Evolutionary conservation across 2,888 invertebrate species (phyloP), one percentile per base, ranked within the genome.

Genomic region (Diarsia mendica): DNA sequence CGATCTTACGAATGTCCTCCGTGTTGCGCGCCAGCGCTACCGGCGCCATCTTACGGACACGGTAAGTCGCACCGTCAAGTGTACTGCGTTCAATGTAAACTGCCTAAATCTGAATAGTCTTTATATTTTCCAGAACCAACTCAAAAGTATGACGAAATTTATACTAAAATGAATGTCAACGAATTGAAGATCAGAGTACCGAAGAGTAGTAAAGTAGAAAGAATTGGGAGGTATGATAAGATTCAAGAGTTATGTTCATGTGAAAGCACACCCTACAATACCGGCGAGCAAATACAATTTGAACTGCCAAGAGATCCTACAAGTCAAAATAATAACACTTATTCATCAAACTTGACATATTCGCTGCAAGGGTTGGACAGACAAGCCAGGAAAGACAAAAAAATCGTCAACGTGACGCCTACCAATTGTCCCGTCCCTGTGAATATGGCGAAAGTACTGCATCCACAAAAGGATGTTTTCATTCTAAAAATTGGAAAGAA

Each of bases 401-500:
- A 89, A 82, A 87, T 94, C 60, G 90, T 96, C 33, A 96, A 95
- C 58, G 92, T 96, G 4, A 96, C 96, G 5, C 96, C 96, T 15
- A 90, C 93, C 0, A 95, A 94, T 79, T 96, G 96, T 79, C 94
- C 94, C 0, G 91, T 94, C 1, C 94, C 96, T 20, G 92, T 95
- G 0, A 90, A 94, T 67, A 95, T 96, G 93, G 91, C 92, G 74
- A 96, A 96, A 90, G 84, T 90, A 28, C 44, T 93, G 15, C 92
- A 96, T 77, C 94, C 94, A 0, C 87, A 91, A 64, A 96, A 95
- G 87, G 96, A 96, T 80, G 96, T 96, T 2, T 96, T 96, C 73
- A 95, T 96, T 84, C 89, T 96, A 10, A 96, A 96, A 91, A 96
- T 96, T 76, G 96, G 96, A 46, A 96, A 96, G 79, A 96, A 96